Evolutionary conservation across 2,888 invertebrate species (phyloP).

Genomic region (Cetonia aurata): DNA sequence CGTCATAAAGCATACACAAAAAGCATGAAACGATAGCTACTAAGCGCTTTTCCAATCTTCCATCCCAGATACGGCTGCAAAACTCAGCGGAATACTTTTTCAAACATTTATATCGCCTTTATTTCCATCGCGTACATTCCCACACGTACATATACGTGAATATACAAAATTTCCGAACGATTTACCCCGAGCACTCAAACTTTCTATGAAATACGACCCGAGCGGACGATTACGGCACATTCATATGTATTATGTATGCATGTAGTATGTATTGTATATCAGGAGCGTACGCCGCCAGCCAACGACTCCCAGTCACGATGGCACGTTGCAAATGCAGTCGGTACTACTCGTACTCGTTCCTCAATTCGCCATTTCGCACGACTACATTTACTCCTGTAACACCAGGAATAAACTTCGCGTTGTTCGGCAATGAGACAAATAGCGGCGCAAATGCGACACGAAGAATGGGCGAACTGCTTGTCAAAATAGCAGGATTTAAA

Average conservation of each 20-base stretch:
- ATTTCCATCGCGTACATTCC: neutral
- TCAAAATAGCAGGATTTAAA: conserved; percentile 32
- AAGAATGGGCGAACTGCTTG: conserved; percentile 16
- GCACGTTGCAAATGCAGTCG: conserved; percentile 1
- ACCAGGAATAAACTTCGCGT: conserved; percentile 21
- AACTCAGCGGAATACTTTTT: conserved; percentile 13
- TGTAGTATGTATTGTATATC: neutral
- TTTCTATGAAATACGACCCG: conserved; percentile 20
- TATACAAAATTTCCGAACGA: conserved; percentile 30
- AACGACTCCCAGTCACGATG: neutral
- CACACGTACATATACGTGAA: no score
- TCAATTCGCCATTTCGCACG: neutral
- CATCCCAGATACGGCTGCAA: neutral
- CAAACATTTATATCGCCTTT: conserved; percentile 1
- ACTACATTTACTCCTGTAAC: neutral
- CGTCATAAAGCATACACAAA: no score
- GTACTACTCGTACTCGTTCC: neutral
- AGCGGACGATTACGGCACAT: neutral
- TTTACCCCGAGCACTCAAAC: conserved; percentile 20
- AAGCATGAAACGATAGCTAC: no score
- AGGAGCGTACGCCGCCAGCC: no score
- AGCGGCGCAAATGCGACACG: neutral
- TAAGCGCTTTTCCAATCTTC: no score
- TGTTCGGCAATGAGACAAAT: conserved; percentile 18
- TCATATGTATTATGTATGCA: conserved; percentile 10